phyloP scores from a whole-genome alignment of 1,140 invertebrate genomes.

The Cyclina sinensis region DNA sequence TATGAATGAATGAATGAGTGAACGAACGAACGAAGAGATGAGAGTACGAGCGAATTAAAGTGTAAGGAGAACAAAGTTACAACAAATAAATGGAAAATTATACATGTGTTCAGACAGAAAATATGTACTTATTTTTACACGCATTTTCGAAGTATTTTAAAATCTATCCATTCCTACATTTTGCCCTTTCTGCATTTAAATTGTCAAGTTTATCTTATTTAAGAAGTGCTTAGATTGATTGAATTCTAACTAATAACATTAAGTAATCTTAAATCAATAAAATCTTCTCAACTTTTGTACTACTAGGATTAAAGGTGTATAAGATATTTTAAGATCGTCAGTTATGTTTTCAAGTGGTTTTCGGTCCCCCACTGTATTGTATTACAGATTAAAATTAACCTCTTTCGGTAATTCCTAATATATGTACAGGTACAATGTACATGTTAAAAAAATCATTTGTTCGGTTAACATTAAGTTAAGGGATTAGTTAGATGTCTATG shows the following conservation, averaged over 20 bases:
- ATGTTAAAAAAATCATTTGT: background rate
- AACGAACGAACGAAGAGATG: too few species aligned
- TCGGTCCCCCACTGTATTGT: background rate
- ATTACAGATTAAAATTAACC: slow-evolving; percentile 14
- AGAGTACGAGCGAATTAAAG: too few species aligned
- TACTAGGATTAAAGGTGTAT: background rate
- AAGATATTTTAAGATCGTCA: background rate
- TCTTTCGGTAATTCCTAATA: background rate
- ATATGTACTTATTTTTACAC: too few species aligned
- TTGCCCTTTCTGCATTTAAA: too few species aligned
- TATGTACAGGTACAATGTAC: background rate
- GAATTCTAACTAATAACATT: background rate
- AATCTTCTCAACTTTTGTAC: background rate
- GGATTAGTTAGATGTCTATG: too few species aligned
- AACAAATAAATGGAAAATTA: too few species aligned
- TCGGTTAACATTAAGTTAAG: background rate
- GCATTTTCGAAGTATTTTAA: too few species aligned
- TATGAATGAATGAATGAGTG: too few species aligned
- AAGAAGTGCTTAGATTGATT: background rate
- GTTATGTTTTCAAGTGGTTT: background rate
- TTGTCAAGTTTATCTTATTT: background rate
- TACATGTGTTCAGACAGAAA: too few species aligned
- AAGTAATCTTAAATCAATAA: slow-evolving; percentile 16
- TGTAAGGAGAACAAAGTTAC: too few species aligned
- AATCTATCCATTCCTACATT: too few species aligned